phyloP scores from a whole-genome alignment of 2,797 vertebrate genomes.

The Pteropus rufus region DNA sequence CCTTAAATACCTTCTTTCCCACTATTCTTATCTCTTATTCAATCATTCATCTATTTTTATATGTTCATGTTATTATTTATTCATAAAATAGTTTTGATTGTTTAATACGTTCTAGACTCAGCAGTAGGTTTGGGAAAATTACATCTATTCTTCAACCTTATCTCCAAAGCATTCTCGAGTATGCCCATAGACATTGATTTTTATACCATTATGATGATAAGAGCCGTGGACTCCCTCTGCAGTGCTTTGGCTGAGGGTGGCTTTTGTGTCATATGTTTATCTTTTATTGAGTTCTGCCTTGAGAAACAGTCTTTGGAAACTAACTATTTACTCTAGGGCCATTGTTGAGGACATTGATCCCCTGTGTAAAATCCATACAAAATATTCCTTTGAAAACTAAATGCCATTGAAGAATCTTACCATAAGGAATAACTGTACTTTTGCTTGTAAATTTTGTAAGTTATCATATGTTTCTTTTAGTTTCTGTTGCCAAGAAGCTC shows the following conservation, averaged over 20 bases:
- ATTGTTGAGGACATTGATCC: not conserved
- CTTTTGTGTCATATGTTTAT: not conserved
- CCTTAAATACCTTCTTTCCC: not conserved
- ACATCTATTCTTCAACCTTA: not conserved
- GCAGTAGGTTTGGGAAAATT: not conserved
- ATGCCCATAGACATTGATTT: not conserved
- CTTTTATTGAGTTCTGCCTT: not conserved
- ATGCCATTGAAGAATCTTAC: not conserved
- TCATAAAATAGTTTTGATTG: conserved; percentile 20
- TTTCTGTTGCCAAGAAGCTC: not conserved
- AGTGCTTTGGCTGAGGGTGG: not conserved
- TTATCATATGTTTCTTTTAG: not conserved
- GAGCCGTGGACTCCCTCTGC: not conserved
- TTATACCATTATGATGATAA: not conserved
- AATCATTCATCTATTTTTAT: not conserved
- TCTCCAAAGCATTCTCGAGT: not conserved
- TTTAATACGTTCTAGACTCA: not conserved
- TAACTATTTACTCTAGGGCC: not conserved
- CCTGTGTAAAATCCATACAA: not conserved
- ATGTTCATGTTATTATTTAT: conserved; percentile 47
- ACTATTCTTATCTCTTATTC: not conserved
- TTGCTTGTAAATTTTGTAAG: not conserved
- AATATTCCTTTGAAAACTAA: conserved; percentile 8
- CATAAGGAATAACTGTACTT: not conserved
- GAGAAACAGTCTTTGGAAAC: not conserved